Conservation (phyloP, 64 coral and sea anemone species). For the Astreopora myriophthalma region DNA sequence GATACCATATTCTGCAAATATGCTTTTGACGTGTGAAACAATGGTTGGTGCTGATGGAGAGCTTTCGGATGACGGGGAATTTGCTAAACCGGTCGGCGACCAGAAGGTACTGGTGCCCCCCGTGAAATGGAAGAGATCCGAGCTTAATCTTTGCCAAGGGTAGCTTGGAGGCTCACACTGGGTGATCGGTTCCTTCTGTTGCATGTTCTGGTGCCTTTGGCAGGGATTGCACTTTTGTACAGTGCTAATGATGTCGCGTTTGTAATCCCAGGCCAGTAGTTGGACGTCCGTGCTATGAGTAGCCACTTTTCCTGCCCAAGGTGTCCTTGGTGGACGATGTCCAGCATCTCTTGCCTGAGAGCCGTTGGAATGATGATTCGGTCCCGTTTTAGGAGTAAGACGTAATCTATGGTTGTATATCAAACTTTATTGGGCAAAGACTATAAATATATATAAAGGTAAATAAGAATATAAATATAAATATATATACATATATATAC, state of each 20-base stretch:
- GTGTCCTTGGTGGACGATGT: no score
- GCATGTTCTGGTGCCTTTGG: conserved; percentile 34
- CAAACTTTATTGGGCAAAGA: no score
- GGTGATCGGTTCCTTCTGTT: conserved; percentile 23
- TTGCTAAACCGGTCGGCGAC: conserved; percentile 5
- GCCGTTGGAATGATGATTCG: no score
- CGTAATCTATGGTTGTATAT: no score
- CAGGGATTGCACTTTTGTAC: conserved; percentile 29
- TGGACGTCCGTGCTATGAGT: conserved; percentile 24
- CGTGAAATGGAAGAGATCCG: conserved; percentile 52
- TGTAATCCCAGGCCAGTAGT: conserved; percentile 72
- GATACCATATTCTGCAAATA: no score
- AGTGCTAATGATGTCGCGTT: conserved; percentile 46
- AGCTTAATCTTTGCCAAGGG: conserved; percentile 56
- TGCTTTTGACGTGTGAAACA: background rate
- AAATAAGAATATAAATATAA: no score
- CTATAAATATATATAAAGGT: no score
- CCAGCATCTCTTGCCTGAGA: no score
- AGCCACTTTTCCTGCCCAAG: conserved; percentile 67
- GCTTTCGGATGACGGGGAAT: background rate
- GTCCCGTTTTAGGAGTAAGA: no score
- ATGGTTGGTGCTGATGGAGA: background rate
- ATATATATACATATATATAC: no score
- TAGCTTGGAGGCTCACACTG: conserved; percentile 47
- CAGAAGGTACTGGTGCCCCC: no score